phyloP scores from a whole-genome alignment of 1,140 invertebrate species.

The Aphelenchoides fujianensis region DNA sequence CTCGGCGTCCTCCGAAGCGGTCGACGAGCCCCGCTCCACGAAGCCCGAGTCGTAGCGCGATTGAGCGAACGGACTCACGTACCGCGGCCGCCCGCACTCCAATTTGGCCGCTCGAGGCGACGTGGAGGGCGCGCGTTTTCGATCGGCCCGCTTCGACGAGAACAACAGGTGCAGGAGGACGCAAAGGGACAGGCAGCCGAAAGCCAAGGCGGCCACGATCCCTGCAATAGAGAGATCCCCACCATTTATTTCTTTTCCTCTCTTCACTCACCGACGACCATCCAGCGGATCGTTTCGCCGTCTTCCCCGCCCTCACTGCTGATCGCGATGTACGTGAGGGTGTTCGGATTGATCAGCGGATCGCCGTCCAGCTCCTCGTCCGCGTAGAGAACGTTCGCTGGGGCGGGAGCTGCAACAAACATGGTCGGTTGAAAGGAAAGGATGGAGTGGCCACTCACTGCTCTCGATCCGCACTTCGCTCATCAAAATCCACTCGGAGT shows the following conservation, averaged over 20 bases:
- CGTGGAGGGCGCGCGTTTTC: background rate
- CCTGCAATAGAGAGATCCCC: background rate
- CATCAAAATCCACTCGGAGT: slow-evolving; percentile 41
- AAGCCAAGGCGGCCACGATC: background rate
- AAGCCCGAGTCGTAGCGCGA: slow-evolving; percentile 9
- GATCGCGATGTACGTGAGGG: slow-evolving; percentile 2
- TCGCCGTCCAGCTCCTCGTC: background rate
- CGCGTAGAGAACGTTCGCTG: background rate
- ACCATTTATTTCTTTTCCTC: background rate
- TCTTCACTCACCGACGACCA: background rate
- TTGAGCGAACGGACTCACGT: background rate
- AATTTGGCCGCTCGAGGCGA: background rate
- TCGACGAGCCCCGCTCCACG: background rate
- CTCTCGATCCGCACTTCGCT: slow-evolving; percentile 43
- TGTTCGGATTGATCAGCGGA: background rate
- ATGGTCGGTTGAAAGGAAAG: background rate
- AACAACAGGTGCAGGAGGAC: background rate
- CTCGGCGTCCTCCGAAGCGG: slow-evolving; percentile 10
- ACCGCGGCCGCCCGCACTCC: background rate
- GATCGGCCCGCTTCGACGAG: background rate
- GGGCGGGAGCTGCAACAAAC: background rate
- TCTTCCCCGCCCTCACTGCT: background rate
- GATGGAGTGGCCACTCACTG: slow-evolving; percentile 22
- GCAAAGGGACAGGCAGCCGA: background rate
- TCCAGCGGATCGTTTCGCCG: background rate